phyloP scores from a whole-genome alignment of 2,888 invertebrate species.

The Spodoptera exigua region DNA sequence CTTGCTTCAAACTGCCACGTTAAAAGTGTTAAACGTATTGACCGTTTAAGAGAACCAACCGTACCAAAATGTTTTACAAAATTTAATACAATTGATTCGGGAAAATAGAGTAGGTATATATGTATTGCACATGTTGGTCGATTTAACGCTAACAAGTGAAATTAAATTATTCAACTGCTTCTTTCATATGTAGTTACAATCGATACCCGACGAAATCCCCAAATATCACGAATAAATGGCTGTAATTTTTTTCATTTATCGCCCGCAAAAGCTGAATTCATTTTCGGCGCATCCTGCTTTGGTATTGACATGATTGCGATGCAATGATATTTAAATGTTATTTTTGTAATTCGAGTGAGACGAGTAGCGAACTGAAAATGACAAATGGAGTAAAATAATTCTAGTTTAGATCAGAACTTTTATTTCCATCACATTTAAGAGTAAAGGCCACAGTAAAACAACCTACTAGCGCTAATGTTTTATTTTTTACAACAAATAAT shows the following conservation, averaged over 20 bases:
- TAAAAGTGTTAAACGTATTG: constrained; percentile 1
- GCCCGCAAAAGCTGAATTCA: constrained; percentile 62
- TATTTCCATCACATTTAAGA: constrained; percentile 13
- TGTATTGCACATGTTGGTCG: constrained; percentile 3
- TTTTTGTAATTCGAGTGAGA: constrained; percentile 39
- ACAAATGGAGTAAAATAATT: constrained; percentile 30
- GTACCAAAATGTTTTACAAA: too few species aligned
- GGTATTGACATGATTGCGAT: constrained; percentile 59
- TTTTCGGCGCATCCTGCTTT: constrained; percentile 54
- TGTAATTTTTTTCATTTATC: constrained; percentile 65
- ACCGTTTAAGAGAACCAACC: too few species aligned
- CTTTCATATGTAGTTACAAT: constrained; percentile 37
- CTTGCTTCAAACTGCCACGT: constrained; percentile 14
- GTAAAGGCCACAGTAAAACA: neutral
- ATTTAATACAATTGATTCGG: neutral
- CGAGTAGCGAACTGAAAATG: constrained; percentile 28
- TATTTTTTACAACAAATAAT: constrained; percentile 71
- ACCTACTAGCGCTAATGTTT: constrained; percentile 31
- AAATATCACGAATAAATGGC: constrained; percentile 58
- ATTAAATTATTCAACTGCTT: constrained; percentile 36
- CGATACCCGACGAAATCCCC: constrained; percentile 45
- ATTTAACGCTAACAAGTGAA: constrained; percentile 21
- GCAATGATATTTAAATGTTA: constrained; percentile 55
- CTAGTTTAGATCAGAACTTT: constrained; percentile 16
- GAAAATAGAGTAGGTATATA: constrained; percentile 3